A percentile compares a stretch with the other conserved stretches of the same genome.
phyloP scores from a whole-genome alignment of 2,113 vertebrate genomes.

The Bujurquina vittata region DNA sequence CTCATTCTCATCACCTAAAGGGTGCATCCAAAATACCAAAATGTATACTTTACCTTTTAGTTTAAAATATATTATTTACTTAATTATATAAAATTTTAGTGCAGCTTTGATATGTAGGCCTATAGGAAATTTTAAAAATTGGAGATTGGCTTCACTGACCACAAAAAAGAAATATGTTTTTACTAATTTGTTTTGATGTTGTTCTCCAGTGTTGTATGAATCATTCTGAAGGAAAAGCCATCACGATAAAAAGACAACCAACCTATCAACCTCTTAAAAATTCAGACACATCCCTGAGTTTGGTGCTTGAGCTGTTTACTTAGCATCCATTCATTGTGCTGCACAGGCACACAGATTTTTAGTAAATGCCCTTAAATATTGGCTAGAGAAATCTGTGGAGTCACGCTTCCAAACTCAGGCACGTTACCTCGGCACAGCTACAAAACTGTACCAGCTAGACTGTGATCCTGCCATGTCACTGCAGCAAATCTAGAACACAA shows the following conservation, averaged over 20 bases:
- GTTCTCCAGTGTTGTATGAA: not conserved
- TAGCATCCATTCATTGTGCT: not conserved
- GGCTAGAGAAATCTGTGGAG: constrained; percentile 15
- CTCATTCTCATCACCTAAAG: constrained; percentile 10
- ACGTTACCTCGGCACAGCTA: not conserved
- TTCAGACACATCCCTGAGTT: not conserved
- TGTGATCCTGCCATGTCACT: constrained; percentile 19
- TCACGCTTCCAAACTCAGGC: constrained; percentile 1
- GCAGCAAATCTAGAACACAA: constrained; percentile 27
- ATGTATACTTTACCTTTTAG: constrained; percentile 19
- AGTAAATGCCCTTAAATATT: constrained; percentile 10
- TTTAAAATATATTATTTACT: not conserved
- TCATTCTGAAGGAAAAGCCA: not conserved
- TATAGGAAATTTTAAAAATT: constrained; percentile 11
- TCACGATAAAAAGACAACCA: not conserved
- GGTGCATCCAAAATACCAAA: constrained; percentile 12
- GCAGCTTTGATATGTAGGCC: constrained; percentile 17
- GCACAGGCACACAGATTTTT: not conserved
- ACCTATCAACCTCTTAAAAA: not conserved
- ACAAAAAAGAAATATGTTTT: not conserved
- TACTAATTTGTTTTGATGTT: not conserved
- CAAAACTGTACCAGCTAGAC: not conserved
- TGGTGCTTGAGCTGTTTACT: constrained; percentile 23
- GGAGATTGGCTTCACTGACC: constrained; percentile 14
- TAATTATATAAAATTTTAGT: constrained; percentile 34